Evolutionary conservation across 2,888 invertebrate genomes (phyloP).

Genomic region (Argynnis bischoffii): DNA sequence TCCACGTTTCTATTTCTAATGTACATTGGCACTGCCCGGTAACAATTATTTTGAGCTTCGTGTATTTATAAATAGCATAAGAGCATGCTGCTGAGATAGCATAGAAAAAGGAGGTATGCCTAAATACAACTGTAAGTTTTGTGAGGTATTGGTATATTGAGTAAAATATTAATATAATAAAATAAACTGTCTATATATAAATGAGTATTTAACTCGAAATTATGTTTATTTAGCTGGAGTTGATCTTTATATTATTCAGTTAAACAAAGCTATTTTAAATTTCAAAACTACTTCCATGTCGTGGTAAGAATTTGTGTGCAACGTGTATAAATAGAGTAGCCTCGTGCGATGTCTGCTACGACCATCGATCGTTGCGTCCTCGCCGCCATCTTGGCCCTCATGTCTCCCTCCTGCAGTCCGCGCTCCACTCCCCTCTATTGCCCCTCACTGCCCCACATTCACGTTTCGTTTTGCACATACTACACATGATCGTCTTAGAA

Average conservation of each 20-base stretch:
- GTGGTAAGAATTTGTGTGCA: constrained; percentile 69
- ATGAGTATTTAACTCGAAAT: neutral
- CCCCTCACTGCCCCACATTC: constrained; percentile 80
- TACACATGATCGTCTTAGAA: constrained; percentile 42
- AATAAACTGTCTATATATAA: neutral
- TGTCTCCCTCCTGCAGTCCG: constrained; percentile 71
- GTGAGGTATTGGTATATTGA: neutral
- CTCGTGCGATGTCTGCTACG: constrained; percentile 75
- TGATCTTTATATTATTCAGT: neutral
- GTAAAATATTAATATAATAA: neutral
- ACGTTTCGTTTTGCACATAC: constrained; percentile 71
- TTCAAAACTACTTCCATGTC: constrained; percentile 48
- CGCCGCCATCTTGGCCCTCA: constrained; percentile 81
- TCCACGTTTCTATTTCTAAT: constrained; percentile 24
- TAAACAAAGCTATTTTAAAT: constrained; percentile 32
- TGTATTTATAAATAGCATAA: constrained; percentile 33
- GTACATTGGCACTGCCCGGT: constrained; percentile 31
- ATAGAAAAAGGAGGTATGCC: constrained; percentile 2
- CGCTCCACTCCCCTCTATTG: constrained; percentile 61
- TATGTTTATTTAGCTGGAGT: neutral
- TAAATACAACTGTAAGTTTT: constrained; percentile 1
- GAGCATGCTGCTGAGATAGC: constrained; percentile 21
- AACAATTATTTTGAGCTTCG: constrained; percentile 35
- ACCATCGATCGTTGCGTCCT: constrained; percentile 81
- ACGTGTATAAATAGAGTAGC: constrained; percentile 77